Conservation (phyloP, 2,113 vertebrate genomes). For the Asarcornis scutulata region DNA sequence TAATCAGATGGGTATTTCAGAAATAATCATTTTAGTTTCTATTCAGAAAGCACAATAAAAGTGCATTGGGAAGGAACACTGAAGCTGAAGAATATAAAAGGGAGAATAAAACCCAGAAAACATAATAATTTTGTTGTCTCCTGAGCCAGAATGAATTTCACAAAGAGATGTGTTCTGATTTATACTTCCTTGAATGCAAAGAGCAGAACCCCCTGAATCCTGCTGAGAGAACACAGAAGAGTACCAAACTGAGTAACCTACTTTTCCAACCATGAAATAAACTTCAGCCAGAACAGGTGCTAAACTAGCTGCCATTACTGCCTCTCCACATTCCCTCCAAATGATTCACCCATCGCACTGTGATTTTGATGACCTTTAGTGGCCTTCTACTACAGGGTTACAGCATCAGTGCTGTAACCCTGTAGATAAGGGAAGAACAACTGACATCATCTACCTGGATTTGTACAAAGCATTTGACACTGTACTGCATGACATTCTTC, state of each 20-base stretch:
- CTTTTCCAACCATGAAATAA: neutral
- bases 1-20: conserved; percentile 26
- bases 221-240: neutral
- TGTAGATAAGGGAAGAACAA: neutral
- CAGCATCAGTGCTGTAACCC: too few relatives aligned
- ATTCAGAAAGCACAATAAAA: conserved; percentile 7
- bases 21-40: conserved; percentile 21
- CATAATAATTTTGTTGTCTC: neutral
- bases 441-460: neutral
- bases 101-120: neutral
- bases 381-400: neutral
- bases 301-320: neutral
- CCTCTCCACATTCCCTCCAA: neutral
- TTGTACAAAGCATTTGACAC: neutral
- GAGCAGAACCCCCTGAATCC: neutral
- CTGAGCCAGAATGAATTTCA: neutral
- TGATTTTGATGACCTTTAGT: neutral
- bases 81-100: neutral
- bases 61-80: neutral
- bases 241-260: neutral
- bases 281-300: neutral
- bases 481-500: neutral
- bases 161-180: neutral
- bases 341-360: neutral
- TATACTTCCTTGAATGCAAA: neutral